Percentiles rank a stretch among this genome's conserved stretches.
Conservation (phyloP, 2,888 invertebrate species). For the Serrognathus titanus region DNA sequence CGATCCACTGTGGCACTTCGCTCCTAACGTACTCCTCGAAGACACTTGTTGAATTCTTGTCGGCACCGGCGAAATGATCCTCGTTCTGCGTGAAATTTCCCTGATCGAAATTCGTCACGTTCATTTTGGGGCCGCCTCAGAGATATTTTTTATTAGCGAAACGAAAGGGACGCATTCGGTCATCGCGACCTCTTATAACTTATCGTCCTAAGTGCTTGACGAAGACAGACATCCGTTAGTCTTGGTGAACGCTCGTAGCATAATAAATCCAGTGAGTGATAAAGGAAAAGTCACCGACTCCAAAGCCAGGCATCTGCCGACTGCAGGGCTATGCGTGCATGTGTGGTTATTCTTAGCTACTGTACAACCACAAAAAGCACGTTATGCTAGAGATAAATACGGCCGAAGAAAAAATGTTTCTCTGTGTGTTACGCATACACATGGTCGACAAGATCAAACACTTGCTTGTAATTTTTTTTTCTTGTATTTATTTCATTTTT, state of each 20-base stretch:
- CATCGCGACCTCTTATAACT: too few relatives aligned
- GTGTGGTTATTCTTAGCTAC: slow-evolving; percentile 1
- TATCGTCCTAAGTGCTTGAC: slow-evolving; percentile 1
- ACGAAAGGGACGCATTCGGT: too few relatives aligned
- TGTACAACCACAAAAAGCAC: neutral
- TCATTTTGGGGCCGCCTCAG: neutral
- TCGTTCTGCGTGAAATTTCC: neutral
- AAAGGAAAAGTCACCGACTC: slow-evolving; percentile 5
- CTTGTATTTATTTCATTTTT: too few relatives aligned
- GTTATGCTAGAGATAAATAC: neutral
- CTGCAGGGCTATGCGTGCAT: neutral
- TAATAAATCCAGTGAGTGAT: slow-evolving; percentile 12
- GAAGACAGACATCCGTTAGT: slow-evolving; percentile 14
- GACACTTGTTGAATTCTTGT: neutral
- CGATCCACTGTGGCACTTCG: slow-evolving; percentile 28
- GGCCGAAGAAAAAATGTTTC: neutral
- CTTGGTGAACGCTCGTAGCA: slow-evolving; percentile 12
- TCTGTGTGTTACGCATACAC: neutral
- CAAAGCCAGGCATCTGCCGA: neutral
- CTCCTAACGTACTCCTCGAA: slow-evolving; percentile 1
- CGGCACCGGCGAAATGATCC: neutral
- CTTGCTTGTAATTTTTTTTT: too few relatives aligned
- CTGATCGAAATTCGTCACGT: neutral
- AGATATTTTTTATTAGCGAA: too few relatives aligned
- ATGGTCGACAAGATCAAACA: neutral